Base-by-base conservation (phyloP, 2,113 vertebrate genomes). In the Chionodraco myersi region DNA sequence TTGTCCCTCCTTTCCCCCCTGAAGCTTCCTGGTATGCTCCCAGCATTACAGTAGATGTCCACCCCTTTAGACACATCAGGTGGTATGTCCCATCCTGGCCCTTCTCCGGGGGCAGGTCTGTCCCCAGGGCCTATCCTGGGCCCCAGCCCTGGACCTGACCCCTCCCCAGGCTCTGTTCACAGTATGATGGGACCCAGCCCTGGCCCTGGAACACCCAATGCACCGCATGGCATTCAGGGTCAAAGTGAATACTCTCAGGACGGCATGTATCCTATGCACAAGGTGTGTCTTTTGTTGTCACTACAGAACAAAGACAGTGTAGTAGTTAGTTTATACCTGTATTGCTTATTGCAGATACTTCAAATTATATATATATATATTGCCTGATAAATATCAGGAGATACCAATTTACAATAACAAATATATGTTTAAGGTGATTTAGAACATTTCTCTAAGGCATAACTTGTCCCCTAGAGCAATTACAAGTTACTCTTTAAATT, bases 111-210 rank as follows among this genome's bases (percentile, higher is more conserved):
- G 77, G 96, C 97, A 1, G 97, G 97, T 45, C 95, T 97, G 56
- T 99, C 97, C 62, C 98, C 98, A 59, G 98, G 98, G 85, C 98
- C 97, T n/a, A 99, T 98, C 89, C 89, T 99, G 65, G 98, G 98
- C 68, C 98, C 98, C 44, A 99, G 98, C 80, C 97, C 98, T 59
- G 98, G 98, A 83, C 98, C 98, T 7, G 98, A 98, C 2, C 97
- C 97, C 0, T 99, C 98, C 75, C 98, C 98, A 10, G 95, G 98
- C 80, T 98, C 98, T 6, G 98, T 98, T 71, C 98, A 99, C 94
- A 98, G 97, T 67, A 99, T 99, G 97, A 98, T 99, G 97, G 98
- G 98, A 69, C 97, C 97, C 9, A 99, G 97, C 88, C 97, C 98
- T 59, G 97, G 98, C 67, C 98, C 98, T 49, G 97, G 98, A 75